These are phyloP conservation scores for Gouania willdenowi DNA, from an alignment of 2,797 vertebrate species.

Conservation along the genomic window DNA sequence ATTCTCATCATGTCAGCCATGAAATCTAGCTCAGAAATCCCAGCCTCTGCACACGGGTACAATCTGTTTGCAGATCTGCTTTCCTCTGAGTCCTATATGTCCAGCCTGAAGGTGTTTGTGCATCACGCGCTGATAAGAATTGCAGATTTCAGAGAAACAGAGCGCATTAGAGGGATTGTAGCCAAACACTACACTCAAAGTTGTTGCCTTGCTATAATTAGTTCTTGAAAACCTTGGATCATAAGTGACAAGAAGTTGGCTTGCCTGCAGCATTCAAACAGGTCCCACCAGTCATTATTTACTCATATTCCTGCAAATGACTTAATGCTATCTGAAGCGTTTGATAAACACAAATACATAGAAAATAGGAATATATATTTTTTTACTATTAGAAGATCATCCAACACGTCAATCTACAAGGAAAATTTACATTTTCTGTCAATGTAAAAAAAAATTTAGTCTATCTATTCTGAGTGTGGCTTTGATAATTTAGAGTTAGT, in stretches of 20 bases:
- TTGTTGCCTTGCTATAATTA: slow-evolving; percentile 29
- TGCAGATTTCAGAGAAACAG: not conserved
- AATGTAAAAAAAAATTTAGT: too few species aligned
- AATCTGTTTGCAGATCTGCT: slow-evolving; percentile 24
- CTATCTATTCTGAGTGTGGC: too few species aligned
- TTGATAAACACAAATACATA: not conserved
- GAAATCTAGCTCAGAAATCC: slow-evolving; percentile 26
- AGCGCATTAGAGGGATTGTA: not conserved
- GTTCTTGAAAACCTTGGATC: slow-evolving; percentile 12
- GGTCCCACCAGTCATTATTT: slow-evolving; percentile 6
- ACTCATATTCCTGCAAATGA: not conserved
- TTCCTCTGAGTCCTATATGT: not conserved
- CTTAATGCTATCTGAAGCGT: not conserved
- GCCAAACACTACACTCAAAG: slow-evolving; percentile 1
- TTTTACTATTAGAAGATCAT: too few species aligned
- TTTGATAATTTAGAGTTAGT: too few species aligned
- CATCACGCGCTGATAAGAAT: slow-evolving; percentile 3
- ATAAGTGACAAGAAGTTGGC: slow-evolving; percentile 20
- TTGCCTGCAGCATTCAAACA: slow-evolving; percentile 20
- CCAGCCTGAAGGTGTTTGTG: slow-evolving; percentile 13
- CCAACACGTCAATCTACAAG: too few species aligned
- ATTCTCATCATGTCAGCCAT: slow-evolving; percentile 52
- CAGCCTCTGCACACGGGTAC: slow-evolving; percentile 6
- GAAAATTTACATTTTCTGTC: too few species aligned
- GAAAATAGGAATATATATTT: too few species aligned